phyloP scores from a whole-genome alignment of 2,113 vertebrate species.

The Aldabrachelys gigantea region DNA sequence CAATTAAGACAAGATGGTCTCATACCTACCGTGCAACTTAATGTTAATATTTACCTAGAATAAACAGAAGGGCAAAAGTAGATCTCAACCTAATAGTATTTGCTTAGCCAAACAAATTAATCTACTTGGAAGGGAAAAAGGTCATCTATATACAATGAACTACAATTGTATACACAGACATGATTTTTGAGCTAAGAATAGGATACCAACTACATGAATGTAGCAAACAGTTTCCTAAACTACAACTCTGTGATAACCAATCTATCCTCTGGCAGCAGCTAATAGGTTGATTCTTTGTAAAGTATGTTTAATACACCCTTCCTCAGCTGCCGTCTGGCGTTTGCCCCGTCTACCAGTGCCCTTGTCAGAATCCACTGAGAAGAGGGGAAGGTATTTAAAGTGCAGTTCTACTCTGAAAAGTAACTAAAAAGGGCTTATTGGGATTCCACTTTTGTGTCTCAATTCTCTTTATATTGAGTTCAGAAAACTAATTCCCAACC shows the following conservation, averaged over 20 bases:
- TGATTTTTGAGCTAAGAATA: slow-evolving; percentile 32
- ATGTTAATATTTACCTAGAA: slow-evolving; percentile 59
- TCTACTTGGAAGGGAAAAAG: slow-evolving; percentile 36
- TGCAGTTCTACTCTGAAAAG: neutral
- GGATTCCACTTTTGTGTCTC: neutral
- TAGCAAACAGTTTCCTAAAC: slow-evolving; percentile 17
- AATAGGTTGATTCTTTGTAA: neutral
- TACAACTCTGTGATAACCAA: neutral
- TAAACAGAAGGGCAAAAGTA: slow-evolving; percentile 31
- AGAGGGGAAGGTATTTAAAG: neutral
- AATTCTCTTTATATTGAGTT: neutral
- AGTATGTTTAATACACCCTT: neutral
- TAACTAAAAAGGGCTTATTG: neutral
- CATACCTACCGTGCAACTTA: slow-evolving; percentile 41
- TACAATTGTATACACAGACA: slow-evolving; percentile 29
- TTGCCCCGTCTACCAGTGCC: neutral
- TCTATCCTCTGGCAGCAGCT: neutral
- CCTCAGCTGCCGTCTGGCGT: neutral
- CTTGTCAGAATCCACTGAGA: neutral
- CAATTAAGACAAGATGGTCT: slow-evolving; percentile 22
- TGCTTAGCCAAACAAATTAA: slow-evolving; percentile 36
- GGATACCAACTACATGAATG: slow-evolving; percentile 15
- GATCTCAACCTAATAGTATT: neutral
- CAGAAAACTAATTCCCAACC: neutral
- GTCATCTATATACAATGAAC: slow-evolving; percentile 28